Conservation (phyloP, 2,888 invertebrate genomes). For the Lycia hirtaria region DNA sequence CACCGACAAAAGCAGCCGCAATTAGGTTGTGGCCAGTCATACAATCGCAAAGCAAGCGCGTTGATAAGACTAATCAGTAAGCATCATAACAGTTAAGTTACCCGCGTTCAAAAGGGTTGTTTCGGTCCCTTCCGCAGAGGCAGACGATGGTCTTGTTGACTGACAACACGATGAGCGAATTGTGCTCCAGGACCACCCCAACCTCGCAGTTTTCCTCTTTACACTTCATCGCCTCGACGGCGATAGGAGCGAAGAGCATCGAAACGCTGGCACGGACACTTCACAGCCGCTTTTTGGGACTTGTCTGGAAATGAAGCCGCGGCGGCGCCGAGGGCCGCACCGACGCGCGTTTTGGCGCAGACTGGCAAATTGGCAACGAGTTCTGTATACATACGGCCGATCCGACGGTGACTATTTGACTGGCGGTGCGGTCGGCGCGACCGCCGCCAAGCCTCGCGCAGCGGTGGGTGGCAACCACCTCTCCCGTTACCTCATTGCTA, state of each 20-base stretch:
- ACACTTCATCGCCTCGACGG: conserved; percentile 85
- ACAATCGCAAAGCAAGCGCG: conserved; percentile 44
- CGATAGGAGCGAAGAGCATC: conserved; percentile 84
- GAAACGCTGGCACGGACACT: conserved; percentile 75
- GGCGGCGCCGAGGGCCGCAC: conserved; percentile 63
- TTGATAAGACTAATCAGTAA: conserved; percentile 52
- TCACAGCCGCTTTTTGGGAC: conserved; percentile 54
- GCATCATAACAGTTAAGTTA: conserved; percentile 69
- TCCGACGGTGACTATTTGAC: conserved; percentile 80
- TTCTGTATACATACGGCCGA: conserved; percentile 71
- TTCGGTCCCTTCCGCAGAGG: conserved; percentile 79
- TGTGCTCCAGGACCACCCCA: conserved; percentile 82
- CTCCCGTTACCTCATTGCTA: conserved; percentile 84
- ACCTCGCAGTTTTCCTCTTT: conserved; percentile 85
- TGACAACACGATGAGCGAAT: conserved; percentile 81
- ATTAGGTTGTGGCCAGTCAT: conserved; percentile 38
- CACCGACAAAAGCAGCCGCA: conserved; percentile 30
- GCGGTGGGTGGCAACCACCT: conserved; percentile 80
- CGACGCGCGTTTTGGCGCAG: conserved; percentile 75
- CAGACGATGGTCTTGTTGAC: conserved; percentile 84
- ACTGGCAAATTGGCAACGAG: conserved; percentile 72
- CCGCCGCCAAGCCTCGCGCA: conserved; percentile 77
- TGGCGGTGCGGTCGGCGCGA: conserved; percentile 64
- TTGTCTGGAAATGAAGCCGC: conserved; percentile 55
- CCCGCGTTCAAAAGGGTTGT: conserved; percentile 83